Percentiles rank a stretch among this genome's conserved stretches.
Conservation (phyloP, 2,888 invertebrate species). For the Malthinus seriepunctatus region DNA sequence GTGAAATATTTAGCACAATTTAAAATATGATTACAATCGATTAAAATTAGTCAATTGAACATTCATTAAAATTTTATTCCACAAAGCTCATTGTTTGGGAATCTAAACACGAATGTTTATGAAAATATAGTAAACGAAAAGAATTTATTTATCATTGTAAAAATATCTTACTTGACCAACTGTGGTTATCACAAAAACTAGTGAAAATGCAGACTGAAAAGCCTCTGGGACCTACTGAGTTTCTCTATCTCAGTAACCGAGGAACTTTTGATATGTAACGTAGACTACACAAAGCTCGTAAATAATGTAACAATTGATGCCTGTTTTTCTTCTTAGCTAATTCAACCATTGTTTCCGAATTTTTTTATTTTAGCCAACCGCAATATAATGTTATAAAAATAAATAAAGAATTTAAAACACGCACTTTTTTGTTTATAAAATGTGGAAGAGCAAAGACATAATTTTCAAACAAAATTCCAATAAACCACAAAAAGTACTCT, state of each 20-base stretch:
- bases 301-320: slow-evolving; percentile 33
- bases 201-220: slow-evolving; percentile 19
- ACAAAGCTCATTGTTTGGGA: too few relatives aligned
- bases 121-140: too few relatives aligned
- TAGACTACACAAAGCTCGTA: slow-evolving; percentile 22
- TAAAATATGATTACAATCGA: too few relatives aligned
- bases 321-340: slow-evolving; percentile 27
- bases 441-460: too few relatives aligned
- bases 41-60: too few relatives aligned
- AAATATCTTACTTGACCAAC: slow-evolving; percentile 17
- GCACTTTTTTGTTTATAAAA: background rate
- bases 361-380: slow-evolving; percentile 12
- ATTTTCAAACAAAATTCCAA: too few relatives aligned
- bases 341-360: slow-evolving; percentile 16
- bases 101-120: too few relatives aligned
- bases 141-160: background rate
- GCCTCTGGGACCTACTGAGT: slow-evolving; percentile 17
- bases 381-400: slow-evolving; percentile 4
- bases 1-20: too few relatives aligned
- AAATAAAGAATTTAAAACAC: slow-evolving; percentile 5
- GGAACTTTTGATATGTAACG: slow-evolving; percentile 24
- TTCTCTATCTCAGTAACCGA: slow-evolving; percentile 21
- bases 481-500: too few relatives aligned
- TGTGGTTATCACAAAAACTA: slow-evolving; percentile 21
- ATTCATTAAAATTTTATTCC: too few relatives aligned